Evolutionary conservation across 2,113 vertebrate species (phyloP).

Genomic region (Numida meleagris): DNA sequence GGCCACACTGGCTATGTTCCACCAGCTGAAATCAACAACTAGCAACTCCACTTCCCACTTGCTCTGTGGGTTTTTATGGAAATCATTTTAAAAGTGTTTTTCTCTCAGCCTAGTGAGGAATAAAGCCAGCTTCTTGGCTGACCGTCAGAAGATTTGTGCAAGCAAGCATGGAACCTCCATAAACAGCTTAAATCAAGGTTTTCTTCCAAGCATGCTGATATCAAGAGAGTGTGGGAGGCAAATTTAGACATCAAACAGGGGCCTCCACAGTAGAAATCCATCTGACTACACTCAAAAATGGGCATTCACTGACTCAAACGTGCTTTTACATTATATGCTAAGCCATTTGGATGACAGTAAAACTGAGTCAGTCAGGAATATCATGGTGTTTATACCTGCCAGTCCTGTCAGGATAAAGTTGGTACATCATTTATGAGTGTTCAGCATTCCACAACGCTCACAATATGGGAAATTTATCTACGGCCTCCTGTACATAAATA

Average conservation of each 20-base stretch:
- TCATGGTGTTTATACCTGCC: constrained; percentile 51
- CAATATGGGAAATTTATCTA: constrained; percentile 71
- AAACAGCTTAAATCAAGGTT: constrained; percentile 57
- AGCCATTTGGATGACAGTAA: constrained; percentile 64
- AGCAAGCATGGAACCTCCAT: not conserved
- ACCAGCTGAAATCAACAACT: not conserved
- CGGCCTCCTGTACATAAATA: constrained; percentile 52
- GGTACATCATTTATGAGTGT: constrained; percentile 58
- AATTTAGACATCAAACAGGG: constrained; percentile 66
- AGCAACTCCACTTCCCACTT: not conserved
- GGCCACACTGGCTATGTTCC: not conserved
- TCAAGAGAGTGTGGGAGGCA: not conserved
- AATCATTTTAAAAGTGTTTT: not conserved
- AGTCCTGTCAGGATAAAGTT: constrained; percentile 61
- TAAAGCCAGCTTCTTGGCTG: constrained; percentile 26
- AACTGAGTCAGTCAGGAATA: constrained; percentile 58
- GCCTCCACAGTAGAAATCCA: constrained; percentile 61
- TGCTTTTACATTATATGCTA: constrained; percentile 56
- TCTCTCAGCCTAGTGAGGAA: not conserved
- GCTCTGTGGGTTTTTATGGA: not conserved
- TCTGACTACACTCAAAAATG: constrained; percentile 65
- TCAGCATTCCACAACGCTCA: constrained; percentile 54
- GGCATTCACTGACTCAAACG: constrained; percentile 44
- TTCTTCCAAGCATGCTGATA: constrained; percentile 45
- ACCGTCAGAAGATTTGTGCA: not conserved